Conservation (phyloP, 1,140 invertebrate genomes). For the Apis laboriosa region DNA sequence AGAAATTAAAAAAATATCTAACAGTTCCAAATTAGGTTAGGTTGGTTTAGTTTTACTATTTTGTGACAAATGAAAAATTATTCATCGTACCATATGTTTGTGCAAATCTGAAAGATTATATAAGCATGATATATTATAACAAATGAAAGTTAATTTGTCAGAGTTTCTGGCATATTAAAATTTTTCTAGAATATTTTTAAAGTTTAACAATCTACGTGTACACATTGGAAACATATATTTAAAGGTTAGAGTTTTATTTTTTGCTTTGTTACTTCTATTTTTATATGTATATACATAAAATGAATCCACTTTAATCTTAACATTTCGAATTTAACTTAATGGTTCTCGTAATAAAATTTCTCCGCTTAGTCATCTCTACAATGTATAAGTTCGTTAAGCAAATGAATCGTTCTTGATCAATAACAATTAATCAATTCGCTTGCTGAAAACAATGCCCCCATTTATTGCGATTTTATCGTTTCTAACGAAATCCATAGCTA, state of each 20-base stretch:
- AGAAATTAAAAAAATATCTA: no score
- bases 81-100: no score
- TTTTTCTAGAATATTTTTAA: no score
- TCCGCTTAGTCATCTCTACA: neutral
- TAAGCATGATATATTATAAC: no score
- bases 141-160: no score
- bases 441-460: neutral
- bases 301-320: neutral
- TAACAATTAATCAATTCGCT: conserved; percentile 26
- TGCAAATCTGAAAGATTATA: no score
- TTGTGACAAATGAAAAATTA: no score
- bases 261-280: neutral
- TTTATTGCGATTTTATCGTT: conserved; percentile 28
- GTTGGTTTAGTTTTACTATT: no score
- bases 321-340: conserved; percentile 3
- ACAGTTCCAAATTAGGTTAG: no score
- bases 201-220: no score
- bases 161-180: no score
- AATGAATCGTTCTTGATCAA: conserved; percentile 16
- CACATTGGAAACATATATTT: neutral
- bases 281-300: neutral
- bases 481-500: neutral
- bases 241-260: no score
- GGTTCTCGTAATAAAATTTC: conserved; percentile 12
- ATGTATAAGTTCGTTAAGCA: conserved; percentile 20